Percentiles rank a stretch among this genome's conserved stretches.
phyloP scores from a whole-genome alignment of 2,797 vertebrate genomes.

The Lacerta viridis region DNA sequence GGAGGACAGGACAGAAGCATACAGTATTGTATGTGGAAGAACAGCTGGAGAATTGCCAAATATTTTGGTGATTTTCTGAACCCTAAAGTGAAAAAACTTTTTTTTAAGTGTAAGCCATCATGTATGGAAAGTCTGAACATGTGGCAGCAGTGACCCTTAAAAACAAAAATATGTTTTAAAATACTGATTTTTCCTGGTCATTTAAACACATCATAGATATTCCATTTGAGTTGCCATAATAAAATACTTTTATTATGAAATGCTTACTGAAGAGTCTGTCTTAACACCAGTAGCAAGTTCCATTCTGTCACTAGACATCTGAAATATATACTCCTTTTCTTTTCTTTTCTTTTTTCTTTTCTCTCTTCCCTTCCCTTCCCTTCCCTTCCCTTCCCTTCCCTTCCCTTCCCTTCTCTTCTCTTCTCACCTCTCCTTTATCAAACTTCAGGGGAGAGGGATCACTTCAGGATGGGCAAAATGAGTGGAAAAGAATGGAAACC shows the following conservation, averaged over 20 bases:
- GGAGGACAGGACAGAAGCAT: background rate
- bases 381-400: too few species aligned
- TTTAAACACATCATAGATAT: background rate
- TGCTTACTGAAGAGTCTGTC: background rate
- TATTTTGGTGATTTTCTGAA: conserved; percentile 16
- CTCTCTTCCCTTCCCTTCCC: too few species aligned
- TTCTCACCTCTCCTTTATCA: too few species aligned
- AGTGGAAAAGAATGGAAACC: too few species aligned
- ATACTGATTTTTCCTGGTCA: background rate
- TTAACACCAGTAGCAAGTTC: background rate
- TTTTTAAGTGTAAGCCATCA: background rate
- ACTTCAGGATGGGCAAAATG: too few species aligned
- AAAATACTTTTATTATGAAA: background rate
- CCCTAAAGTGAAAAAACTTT: background rate
- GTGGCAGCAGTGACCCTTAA: background rate
- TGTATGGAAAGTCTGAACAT: background rate
- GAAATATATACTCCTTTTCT: too few species aligned
- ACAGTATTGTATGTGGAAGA: background rate
- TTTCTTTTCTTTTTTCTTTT: too few species aligned
- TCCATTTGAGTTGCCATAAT: background rate
- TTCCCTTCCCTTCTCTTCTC: too few species aligned
- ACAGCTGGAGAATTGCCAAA: background rate
- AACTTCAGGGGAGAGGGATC: too few species aligned
- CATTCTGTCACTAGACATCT: too few species aligned
- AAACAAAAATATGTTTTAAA: background rate